phyloP scores from a whole-genome alignment of 1,140 invertebrate species.

The Chymomyza costata region DNA sequence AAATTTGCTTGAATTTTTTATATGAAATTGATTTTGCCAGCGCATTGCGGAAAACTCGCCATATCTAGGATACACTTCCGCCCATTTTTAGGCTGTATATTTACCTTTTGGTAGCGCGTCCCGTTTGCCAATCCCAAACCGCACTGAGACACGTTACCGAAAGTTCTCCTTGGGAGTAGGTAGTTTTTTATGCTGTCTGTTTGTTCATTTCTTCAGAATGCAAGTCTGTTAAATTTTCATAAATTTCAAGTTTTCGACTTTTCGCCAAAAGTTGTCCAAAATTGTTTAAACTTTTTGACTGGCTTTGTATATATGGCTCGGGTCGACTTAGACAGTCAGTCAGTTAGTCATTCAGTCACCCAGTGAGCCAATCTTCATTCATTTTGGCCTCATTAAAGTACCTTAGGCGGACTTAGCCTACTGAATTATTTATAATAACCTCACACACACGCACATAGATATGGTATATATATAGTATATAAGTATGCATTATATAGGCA shows the following conservation, averaged over 20 bases:
- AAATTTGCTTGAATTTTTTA: slow-evolving; percentile 70
- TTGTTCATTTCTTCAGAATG: not conserved
- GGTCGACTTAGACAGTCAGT: not conserved
- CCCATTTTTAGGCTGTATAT: slow-evolving; percentile 40
- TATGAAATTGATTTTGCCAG: slow-evolving; percentile 65
- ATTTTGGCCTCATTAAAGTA: slow-evolving; percentile 70
- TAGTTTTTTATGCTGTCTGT: slow-evolving; percentile 16
- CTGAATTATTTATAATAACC: slow-evolving; percentile 69
- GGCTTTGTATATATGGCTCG: slow-evolving; percentile 13
- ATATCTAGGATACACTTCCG: not conserved
- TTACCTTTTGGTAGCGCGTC: slow-evolving; percentile 36
- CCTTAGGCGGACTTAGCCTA: slow-evolving; percentile 54
- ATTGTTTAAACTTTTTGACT: slow-evolving; percentile 66
- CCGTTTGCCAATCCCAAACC: slow-evolving; percentile 16
- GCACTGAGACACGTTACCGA: slow-evolving; percentile 19
- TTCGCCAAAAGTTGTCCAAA: slow-evolving; percentile 46
- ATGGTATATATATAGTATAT: not conserved
- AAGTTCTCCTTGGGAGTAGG: slow-evolving; percentile 30
- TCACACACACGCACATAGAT: slow-evolving; percentile 8
- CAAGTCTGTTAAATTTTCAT: slow-evolving; percentile 57
- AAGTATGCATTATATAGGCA: slow-evolving; percentile 12
- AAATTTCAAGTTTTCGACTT: slow-evolving; percentile 53
- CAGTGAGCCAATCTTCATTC: slow-evolving; percentile 51
- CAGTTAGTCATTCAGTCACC: too few species aligned
- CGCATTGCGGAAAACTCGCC: slow-evolving; percentile 30